Evolutionary conservation across 2,113 vertebrate species (phyloP).

Genomic region (Steatornis caripensis): DNA sequence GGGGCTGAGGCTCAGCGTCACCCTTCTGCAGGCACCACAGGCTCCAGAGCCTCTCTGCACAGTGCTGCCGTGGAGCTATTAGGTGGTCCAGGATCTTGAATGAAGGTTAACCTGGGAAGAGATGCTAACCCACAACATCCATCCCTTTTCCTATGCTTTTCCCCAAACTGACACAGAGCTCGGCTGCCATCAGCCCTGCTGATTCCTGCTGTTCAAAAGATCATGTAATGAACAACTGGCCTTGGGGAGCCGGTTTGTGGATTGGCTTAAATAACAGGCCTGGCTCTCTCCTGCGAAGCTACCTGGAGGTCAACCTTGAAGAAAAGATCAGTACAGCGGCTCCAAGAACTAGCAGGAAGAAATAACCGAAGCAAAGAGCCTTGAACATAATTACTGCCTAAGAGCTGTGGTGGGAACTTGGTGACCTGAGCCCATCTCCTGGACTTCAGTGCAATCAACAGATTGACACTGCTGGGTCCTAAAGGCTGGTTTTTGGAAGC

Average conservation of each 20-base stretch:
- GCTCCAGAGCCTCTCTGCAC: neutral
- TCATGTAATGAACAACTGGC: neutral
- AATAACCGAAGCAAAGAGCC: conserved; percentile 19
- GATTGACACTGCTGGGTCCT: conserved; percentile 29
- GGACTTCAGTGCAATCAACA: conserved; percentile 1
- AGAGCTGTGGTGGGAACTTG: neutral
- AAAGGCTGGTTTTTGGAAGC: conserved; percentile 19
- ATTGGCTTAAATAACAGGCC: conserved; percentile 32
- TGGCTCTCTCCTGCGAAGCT: conserved; percentile 5
- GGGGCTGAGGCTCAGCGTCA: neutral
- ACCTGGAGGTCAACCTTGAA: conserved; percentile 10
- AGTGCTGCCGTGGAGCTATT: accelerated
- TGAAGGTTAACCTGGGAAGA: neutral
- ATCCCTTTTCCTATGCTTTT: neutral
- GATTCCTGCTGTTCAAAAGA: conserved; percentile 16
- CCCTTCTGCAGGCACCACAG: neutral
- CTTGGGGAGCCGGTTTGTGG: neutral
- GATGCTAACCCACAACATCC: neutral
- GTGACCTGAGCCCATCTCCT: neutral
- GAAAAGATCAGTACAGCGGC: neutral
- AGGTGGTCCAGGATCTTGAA: neutral
- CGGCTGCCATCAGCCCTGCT: neutral
- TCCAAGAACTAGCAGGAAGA: conserved; percentile 6
- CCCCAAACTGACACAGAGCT: neutral
- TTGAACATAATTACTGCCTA: conserved; percentile 41